Conservation (phyloP, 2,888 invertebrate genomes). For the Trilocha varians region DNA sequence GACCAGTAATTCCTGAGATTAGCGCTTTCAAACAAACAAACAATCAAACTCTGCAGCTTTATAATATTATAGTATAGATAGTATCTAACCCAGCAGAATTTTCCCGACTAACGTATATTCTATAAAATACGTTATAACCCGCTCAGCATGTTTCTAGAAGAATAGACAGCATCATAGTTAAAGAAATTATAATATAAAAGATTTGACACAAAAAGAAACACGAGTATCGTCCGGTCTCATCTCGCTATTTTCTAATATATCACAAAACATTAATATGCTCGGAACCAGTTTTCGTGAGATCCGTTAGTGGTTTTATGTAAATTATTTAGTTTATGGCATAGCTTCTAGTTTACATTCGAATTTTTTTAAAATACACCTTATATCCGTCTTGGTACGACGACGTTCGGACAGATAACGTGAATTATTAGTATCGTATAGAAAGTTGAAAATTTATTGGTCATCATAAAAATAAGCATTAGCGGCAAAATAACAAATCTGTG, state of each 20-base stretch:
- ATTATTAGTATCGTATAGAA: slow-evolving; percentile 45
- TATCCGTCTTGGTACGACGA: slow-evolving; percentile 13
- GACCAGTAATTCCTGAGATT: no score
- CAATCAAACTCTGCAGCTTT: no score
- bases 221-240: slow-evolving; percentile 29
- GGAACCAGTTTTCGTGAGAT: slow-evolving; percentile 65
- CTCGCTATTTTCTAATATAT: slow-evolving; percentile 70
- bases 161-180: slow-evolving; percentile 35
- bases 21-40: no score
- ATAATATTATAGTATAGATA: no score
- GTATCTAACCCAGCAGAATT: slow-evolving; percentile 10
- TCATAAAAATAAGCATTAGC: slow-evolving; percentile 36
- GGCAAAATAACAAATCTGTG: slow-evolving; percentile 23
- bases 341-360: slow-evolving; percentile 64
- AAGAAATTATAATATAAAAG: slow-evolving; percentile 52
- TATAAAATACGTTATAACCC: slow-evolving; percentile 21
- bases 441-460: slow-evolving; percentile 45
- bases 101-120: slow-evolving; percentile 34
- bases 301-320: slow-evolving; percentile 72
- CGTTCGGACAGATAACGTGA: slow-evolving; percentile 27
- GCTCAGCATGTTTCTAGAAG: slow-evolving; percentile 21
- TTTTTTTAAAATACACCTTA: slow-evolving; percentile 35
- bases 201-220: slow-evolving; percentile 37
- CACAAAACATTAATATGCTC: slow-evolving; percentile 61
- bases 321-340: slow-evolving; percentile 59